phyloP scores from a whole-genome alignment of 2,888 invertebrate genomes.

The Pardosa pseudoannulata region DNA sequence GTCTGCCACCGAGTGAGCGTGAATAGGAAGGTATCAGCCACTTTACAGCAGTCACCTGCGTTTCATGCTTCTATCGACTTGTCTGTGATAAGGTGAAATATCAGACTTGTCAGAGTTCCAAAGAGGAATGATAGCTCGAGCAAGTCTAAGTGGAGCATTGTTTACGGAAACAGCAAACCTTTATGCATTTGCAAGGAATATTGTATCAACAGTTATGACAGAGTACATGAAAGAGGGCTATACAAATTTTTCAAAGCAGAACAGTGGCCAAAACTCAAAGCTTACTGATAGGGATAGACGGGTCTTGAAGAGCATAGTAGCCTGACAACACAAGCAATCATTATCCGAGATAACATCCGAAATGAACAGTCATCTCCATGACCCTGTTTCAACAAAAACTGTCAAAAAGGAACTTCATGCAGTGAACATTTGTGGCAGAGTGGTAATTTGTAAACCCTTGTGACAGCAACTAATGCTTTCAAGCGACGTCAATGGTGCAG shows the following conservation, averaged over 20 bases:
- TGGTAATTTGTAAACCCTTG: neutral
- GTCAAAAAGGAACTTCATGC: neutral
- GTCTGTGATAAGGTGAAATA: no score
- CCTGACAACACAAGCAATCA: neutral
- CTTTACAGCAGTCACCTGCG: no score
- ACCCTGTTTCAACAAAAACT: no score
- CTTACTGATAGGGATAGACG: neutral
- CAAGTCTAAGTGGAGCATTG: neutral
- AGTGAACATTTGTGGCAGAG: slow-evolving; percentile 5
- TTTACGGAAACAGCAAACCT: slow-evolving; percentile 13
- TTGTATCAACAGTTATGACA: slow-evolving; percentile 12
- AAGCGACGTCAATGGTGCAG: slow-evolving; percentile 15
- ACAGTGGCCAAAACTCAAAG: neutral
- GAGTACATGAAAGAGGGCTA: neutral
- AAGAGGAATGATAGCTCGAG: slow-evolving; percentile 1
- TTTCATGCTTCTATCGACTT: no score
- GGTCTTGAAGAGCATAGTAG: neutral
- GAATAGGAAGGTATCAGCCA: no score
- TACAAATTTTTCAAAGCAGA: neutral
- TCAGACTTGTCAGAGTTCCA: no score
- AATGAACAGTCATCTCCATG: no score
- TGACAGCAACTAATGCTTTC: slow-evolving; percentile 13
- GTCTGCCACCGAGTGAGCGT: no score
- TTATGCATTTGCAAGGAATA: neutral
- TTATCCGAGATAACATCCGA: no score